A percentile compares a stretch with the other conserved stretches of the same genome.
phyloP scores from a whole-genome alignment of 2,113 vertebrate species.

The Tachysurus vachellii region DNA sequence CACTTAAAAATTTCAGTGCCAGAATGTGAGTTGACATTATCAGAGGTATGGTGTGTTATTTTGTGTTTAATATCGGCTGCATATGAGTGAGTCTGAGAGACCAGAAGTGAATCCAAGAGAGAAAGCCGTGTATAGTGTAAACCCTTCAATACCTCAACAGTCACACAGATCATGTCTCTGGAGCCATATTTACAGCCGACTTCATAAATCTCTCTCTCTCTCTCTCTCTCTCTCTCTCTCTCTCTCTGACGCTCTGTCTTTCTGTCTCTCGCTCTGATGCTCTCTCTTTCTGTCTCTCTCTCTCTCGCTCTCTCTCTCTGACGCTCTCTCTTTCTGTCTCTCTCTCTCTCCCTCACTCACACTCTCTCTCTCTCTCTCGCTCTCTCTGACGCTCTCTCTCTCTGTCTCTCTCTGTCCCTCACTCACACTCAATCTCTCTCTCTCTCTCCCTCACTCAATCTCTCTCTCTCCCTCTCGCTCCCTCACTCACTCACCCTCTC shows the following conservation, averaged over 20 bases:
- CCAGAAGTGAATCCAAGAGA: not conserved
- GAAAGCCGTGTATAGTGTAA: not conserved
- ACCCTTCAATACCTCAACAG: slow-evolving; percentile 9
- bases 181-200: slow-evolving; percentile 36
- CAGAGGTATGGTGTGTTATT: not conserved
- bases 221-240: not conserved
- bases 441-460: no score
- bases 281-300: no score
- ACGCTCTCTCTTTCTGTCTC: no score
- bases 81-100: not conserved
- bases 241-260: no score
- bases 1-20: not conserved
- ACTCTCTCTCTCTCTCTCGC: not conserved
- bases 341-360: no score
- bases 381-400: no score
- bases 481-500: no score
- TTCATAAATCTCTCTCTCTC: not conserved
- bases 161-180: slow-evolving; percentile 36
- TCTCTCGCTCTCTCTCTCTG: no score
- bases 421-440: no score
- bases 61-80: not conserved
- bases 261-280: no score
- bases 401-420: no score
- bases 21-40: not conserved
- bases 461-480: no score